Percentiles rank a stretch among this genome's conserved stretches.
Conservation (phyloP, 2,888 invertebrate species). For the Heliconius sara region DNA sequence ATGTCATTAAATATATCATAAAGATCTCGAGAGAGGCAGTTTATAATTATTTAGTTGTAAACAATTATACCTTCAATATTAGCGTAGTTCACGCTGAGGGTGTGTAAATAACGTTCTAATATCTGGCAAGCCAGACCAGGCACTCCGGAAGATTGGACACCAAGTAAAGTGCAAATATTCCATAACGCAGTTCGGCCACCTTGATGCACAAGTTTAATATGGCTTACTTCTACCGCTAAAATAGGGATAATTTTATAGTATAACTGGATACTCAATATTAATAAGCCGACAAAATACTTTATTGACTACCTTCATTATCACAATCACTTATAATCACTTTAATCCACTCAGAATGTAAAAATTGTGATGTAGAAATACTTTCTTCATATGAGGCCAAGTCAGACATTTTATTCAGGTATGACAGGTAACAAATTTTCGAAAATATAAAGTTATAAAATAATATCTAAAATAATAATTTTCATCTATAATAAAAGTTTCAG, state of each 20-base stretch:
- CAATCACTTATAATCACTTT: constrained; percentile 14
- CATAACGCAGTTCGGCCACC: constrained; percentile 55
- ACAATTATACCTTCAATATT: constrained; percentile 48
- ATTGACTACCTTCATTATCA: constrained; percentile 21
- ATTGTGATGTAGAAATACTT: background rate
- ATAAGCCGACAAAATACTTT: background rate
- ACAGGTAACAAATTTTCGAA: background rate
- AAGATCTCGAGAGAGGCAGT: no score
- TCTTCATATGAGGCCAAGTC: background rate
- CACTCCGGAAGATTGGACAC: constrained; percentile 55
- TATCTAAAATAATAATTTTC: background rate
- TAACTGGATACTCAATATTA: background rate
- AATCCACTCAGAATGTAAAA: constrained; percentile 13
- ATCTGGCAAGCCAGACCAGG: constrained; percentile 62
- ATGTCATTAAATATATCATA: no score
- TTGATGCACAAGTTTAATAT: constrained; percentile 49
- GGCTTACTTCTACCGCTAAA: constrained; percentile 14
- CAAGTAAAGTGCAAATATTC: constrained; percentile 53
- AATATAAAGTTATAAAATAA: background rate
- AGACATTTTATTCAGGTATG: background rate
- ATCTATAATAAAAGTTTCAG: background rate
- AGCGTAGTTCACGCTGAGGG: constrained; percentile 41
- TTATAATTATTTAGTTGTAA: constrained; percentile 26
- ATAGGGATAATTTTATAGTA: background rate
- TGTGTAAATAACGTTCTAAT: constrained; percentile 58